phyloP scores from a whole-genome alignment of 2,888 invertebrate genomes.

The Cephus runcator region DNA sequence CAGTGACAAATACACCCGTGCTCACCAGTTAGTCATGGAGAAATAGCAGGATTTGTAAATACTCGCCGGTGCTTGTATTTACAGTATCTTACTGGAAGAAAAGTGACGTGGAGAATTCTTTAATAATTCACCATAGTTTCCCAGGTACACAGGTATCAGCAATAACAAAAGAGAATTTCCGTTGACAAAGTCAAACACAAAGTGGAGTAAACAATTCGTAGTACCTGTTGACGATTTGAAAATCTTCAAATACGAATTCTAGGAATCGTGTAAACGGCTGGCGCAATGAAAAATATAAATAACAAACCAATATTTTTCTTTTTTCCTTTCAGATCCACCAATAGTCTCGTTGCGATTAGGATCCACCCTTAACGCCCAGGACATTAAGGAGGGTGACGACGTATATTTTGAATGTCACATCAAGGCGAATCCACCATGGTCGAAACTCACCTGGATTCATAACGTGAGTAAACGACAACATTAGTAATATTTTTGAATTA shows the following conservation, averaged over 20 bases:
- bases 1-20: background rate
- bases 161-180: background rate
- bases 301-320: conserved; percentile 21
- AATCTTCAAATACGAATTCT: no score
- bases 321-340: conserved; percentile 79
- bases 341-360: conserved; percentile 84
- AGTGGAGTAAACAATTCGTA: background rate
- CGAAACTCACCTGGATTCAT: conserved; percentile 87
- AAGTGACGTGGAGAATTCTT: background rate
- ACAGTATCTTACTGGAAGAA: background rate
- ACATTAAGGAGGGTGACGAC: conserved; percentile 93
- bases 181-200: background rate
- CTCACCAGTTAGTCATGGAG: background rate
- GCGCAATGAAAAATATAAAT: background rate
- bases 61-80: background rate
- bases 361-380: conserved; percentile 84
- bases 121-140: background rate
- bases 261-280: background rate
- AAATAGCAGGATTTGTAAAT: background rate
- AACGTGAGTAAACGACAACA: conserved; percentile 74
- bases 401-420: conserved; percentile 95
- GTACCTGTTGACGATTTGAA: background rate
- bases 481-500: background rate
- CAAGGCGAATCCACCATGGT: conserved; percentile 86
- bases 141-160: background rate